Evolutionary conservation across 2,888 invertebrate genomes (phyloP).

Genomic region (Salticus scenicus): DNA sequence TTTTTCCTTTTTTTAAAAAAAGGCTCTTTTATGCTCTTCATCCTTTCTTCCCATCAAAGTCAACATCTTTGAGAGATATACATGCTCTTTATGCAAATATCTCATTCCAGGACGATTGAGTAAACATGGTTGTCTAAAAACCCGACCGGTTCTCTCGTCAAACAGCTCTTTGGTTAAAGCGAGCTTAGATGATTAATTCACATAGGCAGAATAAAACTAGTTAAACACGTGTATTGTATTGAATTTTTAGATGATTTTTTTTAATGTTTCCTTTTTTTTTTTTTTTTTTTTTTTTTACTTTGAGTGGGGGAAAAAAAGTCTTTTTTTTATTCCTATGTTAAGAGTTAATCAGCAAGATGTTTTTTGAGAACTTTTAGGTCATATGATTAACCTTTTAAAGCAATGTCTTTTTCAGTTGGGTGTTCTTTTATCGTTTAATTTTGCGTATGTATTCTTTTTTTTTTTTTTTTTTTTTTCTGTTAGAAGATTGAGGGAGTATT

Average conservation of each 20-base stretch:
- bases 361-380: neutral
- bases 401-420: neutral
- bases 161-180: neutral
- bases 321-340: neutral
- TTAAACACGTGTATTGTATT: slow-evolving; percentile 15
- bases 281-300: neutral
- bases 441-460: neutral
- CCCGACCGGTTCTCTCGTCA: neutral
- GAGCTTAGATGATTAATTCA: neutral
- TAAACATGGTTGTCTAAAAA: slow-evolving; percentile 4
- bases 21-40: too few species aligned
- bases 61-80: slow-evolving; percentile 1
- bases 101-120: neutral
- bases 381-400: slow-evolving; percentile 6
- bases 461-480: neutral
- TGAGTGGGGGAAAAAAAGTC: neutral
- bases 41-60: neutral
- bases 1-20: neutral
- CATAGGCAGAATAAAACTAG: neutral
- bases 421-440: neutral
- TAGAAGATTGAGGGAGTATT: neutral
- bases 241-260: neutral
- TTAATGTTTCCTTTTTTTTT: neutral
- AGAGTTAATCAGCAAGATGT: neutral
- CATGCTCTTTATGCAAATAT: slow-evolving; percentile 12